Evolutionary conservation across 2,888 invertebrate species (phyloP), one percentile per base, ranked within the genome.

Genomic region (Nephrotoma appendiculata): DNA sequence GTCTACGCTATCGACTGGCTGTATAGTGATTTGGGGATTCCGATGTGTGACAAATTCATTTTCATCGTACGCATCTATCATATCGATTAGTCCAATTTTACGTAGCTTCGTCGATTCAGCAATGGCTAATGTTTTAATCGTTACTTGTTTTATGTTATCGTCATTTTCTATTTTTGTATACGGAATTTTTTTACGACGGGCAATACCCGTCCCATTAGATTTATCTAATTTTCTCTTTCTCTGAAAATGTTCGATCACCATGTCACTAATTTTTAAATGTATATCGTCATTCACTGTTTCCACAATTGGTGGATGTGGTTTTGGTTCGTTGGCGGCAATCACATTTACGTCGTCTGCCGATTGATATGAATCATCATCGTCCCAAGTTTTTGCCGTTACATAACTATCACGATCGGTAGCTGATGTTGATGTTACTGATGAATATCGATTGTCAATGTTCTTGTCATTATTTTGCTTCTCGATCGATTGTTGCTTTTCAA

Each of bases 381-480:
- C 85, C 42, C 19, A 85, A 19, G 43, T 19, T 44, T 15, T 85
- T 19, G 85, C 85, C 31, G 85, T 44, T 31, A 44, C 15, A 85
- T 85, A 85, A 85, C 85, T 85, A 85, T 85, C 85, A 9, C 85
- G 85, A 85, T 85, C 85, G 9, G 43, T 85, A 19, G 43, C 19
- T 44, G 44, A 85, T 19, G 15, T 45, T 85, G 85, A 43, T 7
- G 19, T 44, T 11, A 43, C 11, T 9, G 44, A 85, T 9, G 42
- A 43, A 19, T 43, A 44, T 85, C 42, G n/a, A 19, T 45, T 43
- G 7, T 7, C 15, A 44, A 12, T 42, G 6, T 15, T 41, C 2
- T 12, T 42, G 15, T 12, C 43, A n/a, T 12, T 84, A 84, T 42
- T 84, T 7, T 42, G 84, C 6, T 12, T 42, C 11, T 71, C 71